Conservation (phyloP, 1,140 invertebrate species). For the Trialeurodes vaporariorum region DNA sequence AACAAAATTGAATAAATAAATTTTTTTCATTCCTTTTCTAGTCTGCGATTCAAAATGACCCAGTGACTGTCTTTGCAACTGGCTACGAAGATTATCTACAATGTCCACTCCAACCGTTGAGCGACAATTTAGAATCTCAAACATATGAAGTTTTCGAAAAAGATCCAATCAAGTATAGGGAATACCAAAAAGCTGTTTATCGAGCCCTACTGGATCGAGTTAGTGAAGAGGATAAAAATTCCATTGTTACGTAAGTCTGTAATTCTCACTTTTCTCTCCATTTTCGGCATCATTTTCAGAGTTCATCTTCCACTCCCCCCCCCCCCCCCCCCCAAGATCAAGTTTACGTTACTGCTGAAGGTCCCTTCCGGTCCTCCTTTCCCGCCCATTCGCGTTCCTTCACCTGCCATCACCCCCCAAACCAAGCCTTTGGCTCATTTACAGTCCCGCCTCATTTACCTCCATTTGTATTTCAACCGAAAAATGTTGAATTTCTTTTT, state of each 20-base stretch:
- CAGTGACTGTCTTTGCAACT: conserved; percentile 42
- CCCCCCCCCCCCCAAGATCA: background rate
- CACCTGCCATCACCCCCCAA: too few species aligned
- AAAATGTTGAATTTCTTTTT: too few species aligned
- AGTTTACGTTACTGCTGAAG: too few species aligned
- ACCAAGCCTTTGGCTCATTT: too few species aligned
- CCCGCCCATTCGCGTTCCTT: too few species aligned
- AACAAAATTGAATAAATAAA: too few species aligned
- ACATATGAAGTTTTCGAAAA: conserved; percentile 99
- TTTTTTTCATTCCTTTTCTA: too few species aligned
- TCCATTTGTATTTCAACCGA: too few species aligned
- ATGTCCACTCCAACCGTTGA: conserved; percentile 79
- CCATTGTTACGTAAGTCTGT: background rate
- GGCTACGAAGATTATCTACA: conserved; percentile 92
- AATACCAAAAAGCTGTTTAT: conserved; percentile 77
- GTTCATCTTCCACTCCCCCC: background rate
- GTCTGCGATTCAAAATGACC: conserved; percentile 36
- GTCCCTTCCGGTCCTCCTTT: too few species aligned
- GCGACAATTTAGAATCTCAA: conserved; percentile 88
- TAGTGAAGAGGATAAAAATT: conserved; percentile 2
- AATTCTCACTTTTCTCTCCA: too few species aligned
- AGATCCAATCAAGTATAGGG: conserved; percentile 90
- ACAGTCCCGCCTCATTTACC: too few species aligned
- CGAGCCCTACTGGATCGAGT: conserved; percentile 53
- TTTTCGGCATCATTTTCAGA: too few species aligned